These are phyloP conservation scores for Meriones unguiculatus DNA, from an alignment of 2,113 vertebrate species.

Conservation along the genomic window DNA sequence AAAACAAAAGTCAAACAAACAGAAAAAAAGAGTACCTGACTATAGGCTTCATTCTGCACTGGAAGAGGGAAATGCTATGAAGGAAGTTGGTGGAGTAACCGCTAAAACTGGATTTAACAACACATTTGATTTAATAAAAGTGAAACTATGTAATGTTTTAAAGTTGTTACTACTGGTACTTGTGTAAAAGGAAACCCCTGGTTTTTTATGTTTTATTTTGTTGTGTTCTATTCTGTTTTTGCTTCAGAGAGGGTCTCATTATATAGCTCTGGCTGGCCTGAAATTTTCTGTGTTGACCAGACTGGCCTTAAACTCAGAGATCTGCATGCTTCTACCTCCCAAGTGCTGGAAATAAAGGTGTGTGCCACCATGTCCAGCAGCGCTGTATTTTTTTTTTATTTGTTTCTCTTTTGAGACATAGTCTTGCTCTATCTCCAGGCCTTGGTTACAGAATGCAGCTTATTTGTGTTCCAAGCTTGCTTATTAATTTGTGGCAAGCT, in stretches of 20 bases:
- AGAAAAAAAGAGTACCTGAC: not conserved
- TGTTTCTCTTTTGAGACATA: not conserved
- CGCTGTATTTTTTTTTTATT: not conserved
- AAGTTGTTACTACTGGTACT: conserved; percentile 20
- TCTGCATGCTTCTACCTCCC: not conserved
- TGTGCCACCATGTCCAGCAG: not conserved
- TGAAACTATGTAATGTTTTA: not conserved
- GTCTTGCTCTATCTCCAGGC: not conserved
- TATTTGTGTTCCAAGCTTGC: not conserved
- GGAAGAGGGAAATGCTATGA: not conserved
- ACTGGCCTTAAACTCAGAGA: not conserved
- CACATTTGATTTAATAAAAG: not conserved
- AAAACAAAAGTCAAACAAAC: too few species aligned
- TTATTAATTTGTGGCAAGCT: not conserved
- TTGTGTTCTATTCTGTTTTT: not conserved
- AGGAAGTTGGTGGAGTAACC: not conserved
- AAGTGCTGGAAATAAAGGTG: not conserved
- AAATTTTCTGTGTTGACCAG: not conserved
- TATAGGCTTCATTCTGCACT: not conserved
- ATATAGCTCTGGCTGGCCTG: not conserved
- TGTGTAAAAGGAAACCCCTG: not conserved
- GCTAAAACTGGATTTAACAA: not conserved
- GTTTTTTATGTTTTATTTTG: not conserved
- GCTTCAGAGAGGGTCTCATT: not conserved
- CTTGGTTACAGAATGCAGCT: not conserved